Base-by-base conservation (phyloP, 1,140 invertebrate species). In the Tyrophagus putrescentiae region DNA sequence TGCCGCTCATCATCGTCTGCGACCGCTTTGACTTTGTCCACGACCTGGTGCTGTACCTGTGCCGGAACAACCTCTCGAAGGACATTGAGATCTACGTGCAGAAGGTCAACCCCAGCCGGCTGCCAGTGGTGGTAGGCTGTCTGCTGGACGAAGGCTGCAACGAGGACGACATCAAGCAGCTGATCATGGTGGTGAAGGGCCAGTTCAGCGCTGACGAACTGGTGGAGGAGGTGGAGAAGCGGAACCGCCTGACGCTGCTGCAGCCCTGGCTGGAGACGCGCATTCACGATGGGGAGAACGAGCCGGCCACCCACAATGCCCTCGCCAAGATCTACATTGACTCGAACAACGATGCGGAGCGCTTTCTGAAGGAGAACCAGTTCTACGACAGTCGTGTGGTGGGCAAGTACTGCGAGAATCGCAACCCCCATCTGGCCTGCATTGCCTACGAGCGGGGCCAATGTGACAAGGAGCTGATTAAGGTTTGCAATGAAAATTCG, bases 41-140 rank as follows among this genome's bases (percentile, higher is more conserved):
- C 71, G 96, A 99, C 75, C 78, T 99, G 16, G 95, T 99, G 36
- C 79, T 99, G 0, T 99, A 99, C 69, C 75, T 99, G 41, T 99
- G 98, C 73, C 80, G 95, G 60, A 99, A 98, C 72, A 97, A 89
- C 70, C 76, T 98, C 39, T 92, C 98, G 71, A 99, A 99, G 69
- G 99, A 98, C 70, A 99, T 99, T 70, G 96, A 99, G 74, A 98
- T 99, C 64, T 98, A 98, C 71, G 96, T 99, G 28, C 95, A 98
- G 71, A 99, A 99, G 79, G 91, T 98, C 4, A 99, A 99, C 74
- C 93, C 95, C 16, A 93, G 90, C 5, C 82, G 95, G 65, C 75
- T 99, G 63, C 95, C 96, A 0, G 94, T 98, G 1, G 95, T 99
- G 0, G 84, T 99, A 21, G 95, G 96, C 34, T 95, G 94, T 52